Percentiles rank a stretch among this genome's conserved stretches.
phyloP scores from a whole-genome alignment of 2,888 invertebrate species.

The Thecophora atra region DNA sequence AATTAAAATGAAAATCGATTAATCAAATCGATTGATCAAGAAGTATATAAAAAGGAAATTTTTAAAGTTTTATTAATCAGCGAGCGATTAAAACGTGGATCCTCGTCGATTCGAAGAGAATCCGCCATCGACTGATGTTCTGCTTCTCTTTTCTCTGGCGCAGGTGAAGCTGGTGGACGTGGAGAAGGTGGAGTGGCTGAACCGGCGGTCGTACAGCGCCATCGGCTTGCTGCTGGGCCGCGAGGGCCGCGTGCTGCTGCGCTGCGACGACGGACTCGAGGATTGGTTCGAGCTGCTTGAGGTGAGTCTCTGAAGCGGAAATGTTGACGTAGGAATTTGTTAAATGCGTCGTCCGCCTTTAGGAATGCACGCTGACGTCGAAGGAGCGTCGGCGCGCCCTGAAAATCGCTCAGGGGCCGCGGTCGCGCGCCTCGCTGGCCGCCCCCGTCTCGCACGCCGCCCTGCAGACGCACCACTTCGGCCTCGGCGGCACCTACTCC shows the following conservation, averaged over 20 bases:
- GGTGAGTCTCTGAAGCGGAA: slow-evolving; percentile 56
- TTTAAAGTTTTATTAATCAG: too few relatives aligned
- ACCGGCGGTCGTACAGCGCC: slow-evolving; percentile 72
- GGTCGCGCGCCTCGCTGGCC: slow-evolving; percentile 64
- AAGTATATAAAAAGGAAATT: too few relatives aligned
- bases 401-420: slow-evolving; percentile 66
- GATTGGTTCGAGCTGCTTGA: slow-evolving; percentile 75
- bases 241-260: slow-evolving; percentile 66
- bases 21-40: too few relatives aligned
- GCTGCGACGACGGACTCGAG: slow-evolving; percentile 70
- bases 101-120: too few relatives aligned
- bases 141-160: slow-evolving; percentile 40
- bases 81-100: too few relatives aligned
- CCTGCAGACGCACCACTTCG: slow-evolving; percentile 62
- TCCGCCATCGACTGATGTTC: background rate
- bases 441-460: slow-evolving; percentile 65
- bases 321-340: background rate
- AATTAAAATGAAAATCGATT: too few relatives aligned
- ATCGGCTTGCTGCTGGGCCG: slow-evolving; percentile 70
- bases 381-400: slow-evolving; percentile 72
- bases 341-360: too few relatives aligned
- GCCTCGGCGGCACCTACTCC: slow-evolving; percentile 67
- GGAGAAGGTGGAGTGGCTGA: slow-evolving; percentile 74
- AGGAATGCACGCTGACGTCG: slow-evolving; percentile 73
- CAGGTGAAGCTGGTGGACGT: slow-evolving; percentile 73